Evolutionary conservation across 1,140 invertebrate genomes (phyloP).

Genomic region (Megalonaias nervosa): DNA sequence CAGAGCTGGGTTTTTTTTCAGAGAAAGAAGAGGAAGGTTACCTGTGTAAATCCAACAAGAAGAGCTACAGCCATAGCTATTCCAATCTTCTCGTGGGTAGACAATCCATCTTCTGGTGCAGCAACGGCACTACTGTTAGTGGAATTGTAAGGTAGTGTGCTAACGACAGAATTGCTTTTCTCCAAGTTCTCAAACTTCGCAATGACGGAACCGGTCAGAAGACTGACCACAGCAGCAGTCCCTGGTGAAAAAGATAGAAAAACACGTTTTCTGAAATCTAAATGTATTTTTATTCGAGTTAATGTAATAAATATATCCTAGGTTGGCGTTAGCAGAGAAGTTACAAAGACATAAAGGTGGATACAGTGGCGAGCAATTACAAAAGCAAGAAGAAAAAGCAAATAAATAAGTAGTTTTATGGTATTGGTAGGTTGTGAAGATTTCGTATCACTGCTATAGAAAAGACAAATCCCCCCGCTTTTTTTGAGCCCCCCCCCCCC

Average conservation of each 20-base stretch:
- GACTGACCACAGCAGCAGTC: slow-evolving; percentile 65
- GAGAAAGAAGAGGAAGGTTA: slow-evolving; percentile 12
- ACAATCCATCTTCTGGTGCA: neutral
- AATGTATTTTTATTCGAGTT: too few relatives aligned
- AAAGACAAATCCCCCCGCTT: too few relatives aligned
- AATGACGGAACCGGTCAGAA: slow-evolving; percentile 27
- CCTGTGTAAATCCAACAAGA: slow-evolving; percentile 61
- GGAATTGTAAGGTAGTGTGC: neutral
- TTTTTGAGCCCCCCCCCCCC: too few relatives aligned
- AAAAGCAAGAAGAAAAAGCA: too few relatives aligned
- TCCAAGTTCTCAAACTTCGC: neutral
- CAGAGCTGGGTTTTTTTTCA: neutral
- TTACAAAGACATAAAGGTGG: too few relatives aligned
- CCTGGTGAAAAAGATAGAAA: slow-evolving; percentile 34
- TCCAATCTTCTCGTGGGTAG: slow-evolving; percentile 43
- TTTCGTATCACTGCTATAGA: too few relatives aligned
- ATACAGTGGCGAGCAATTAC: too few relatives aligned
- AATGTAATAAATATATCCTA: too few relatives aligned
- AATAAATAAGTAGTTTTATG: too few relatives aligned
- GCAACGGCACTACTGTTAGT: neutral
- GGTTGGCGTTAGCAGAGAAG: too few relatives aligned
- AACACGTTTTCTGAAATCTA: too few relatives aligned
- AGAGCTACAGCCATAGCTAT: slow-evolving; percentile 54
- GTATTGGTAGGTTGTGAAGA: too few relatives aligned
- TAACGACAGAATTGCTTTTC: neutral